Evolutionary conservation across 1,140 invertebrate species (phyloP), one percentile per base, ranked within the genome.

Genomic region (Venustaconcha ellipsiformis): DNA sequence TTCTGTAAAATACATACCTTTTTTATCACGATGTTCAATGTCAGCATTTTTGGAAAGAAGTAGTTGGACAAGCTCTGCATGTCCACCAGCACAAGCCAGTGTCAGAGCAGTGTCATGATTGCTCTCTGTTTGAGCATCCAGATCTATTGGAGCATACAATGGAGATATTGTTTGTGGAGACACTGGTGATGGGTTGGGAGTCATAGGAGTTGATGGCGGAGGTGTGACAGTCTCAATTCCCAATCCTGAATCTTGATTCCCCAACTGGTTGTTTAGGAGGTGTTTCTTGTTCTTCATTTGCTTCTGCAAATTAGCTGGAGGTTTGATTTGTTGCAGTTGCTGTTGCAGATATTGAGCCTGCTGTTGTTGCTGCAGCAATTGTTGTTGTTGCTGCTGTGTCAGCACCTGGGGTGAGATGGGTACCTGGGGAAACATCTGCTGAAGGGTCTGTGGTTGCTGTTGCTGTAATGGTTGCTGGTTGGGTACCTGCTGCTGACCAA

Each of bases 81-180:
- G 97, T 1, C 98, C 98, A 72, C 97, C 97, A 76, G 97, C 96
- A 92, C 97, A 99, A 17, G 98, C 98, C 69, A 99, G 91, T 12
- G 98, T 99, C 48, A 99, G 91, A 57, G 98, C 97, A 30, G 98
- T 99, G 89, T 99, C 98, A 90, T 98, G 97, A 92, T 99, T 99
- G 73, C 95, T 97, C 87, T 99, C 97, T 0, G 98, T 99, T 90
- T 98, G 96, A 15, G 96, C 96, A 91, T 99, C 96, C 65, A 99
- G 94, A 88, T 98, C 96, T 90, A 92, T 79, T 18, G 83, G 81
- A 37, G 83, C 76, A 76, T 84, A 86, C 17, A 86, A 70, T 37
- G 82, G 82, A 23, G 84, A 80, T 18, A 83, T 78, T 56, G 81
- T 82, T 70, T 86, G 84, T 12, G 85, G 84, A 17, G 86, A 87